Conservation (phyloP, 2,888 invertebrate species). For the Dinocampus coccinellae region DNA sequence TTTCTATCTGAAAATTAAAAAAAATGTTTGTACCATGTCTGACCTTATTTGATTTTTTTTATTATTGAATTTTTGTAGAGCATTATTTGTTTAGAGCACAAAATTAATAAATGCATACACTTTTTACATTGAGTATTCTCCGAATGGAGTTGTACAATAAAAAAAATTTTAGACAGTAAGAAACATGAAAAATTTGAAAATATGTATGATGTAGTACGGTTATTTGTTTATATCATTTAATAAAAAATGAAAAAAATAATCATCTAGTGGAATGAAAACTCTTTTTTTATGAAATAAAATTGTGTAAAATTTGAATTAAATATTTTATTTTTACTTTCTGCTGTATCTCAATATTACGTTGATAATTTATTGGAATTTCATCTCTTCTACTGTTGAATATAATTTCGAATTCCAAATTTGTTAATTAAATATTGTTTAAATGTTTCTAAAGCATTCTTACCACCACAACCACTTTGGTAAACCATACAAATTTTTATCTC, state of each 20-base stretch:
- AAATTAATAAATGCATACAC: background rate
- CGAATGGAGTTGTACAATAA: conserved; percentile 44
- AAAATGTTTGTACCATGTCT: background rate
- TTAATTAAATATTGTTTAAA: conserved; percentile 64
- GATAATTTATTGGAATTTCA: conserved; percentile 33
- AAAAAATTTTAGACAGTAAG: conserved; percentile 57
- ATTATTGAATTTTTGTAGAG: background rate
- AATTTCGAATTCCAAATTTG: conserved; percentile 57
- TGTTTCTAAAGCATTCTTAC: conserved; percentile 61
- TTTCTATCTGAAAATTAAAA: background rate
- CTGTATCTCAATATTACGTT: conserved; percentile 31
- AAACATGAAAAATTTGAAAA: conserved; percentile 58
- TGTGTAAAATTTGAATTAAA: conserved; percentile 36
- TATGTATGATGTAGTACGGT: conserved; percentile 59
- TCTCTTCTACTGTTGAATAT: conserved; percentile 39
- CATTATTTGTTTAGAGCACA: background rate
- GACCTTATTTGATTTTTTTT: background rate
- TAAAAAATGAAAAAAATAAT: conserved; percentile 29
- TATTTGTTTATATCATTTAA: conserved; percentile 59
- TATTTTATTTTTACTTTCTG: conserved; percentile 15
- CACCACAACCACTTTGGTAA: conserved; percentile 61
- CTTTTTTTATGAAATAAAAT: conserved; percentile 58
- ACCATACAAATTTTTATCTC: conserved; percentile 56
- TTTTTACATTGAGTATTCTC: background rate
- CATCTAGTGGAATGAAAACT: conserved; percentile 61